Conservation (phyloP, 1,140 invertebrate genomes). For the Sipha flava region DNA sequence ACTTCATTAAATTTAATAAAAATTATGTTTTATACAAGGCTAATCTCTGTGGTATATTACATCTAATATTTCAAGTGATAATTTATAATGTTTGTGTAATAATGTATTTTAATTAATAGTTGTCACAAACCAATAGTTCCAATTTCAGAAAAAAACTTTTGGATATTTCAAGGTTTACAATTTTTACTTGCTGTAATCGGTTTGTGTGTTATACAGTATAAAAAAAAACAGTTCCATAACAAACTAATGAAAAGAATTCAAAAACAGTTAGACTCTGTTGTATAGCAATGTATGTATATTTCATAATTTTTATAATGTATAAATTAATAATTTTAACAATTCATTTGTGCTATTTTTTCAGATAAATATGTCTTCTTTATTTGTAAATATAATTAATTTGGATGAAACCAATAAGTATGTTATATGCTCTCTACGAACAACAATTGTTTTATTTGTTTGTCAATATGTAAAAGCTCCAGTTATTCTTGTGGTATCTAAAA, state of each 20-base stretch:
- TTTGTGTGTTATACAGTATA: conserved; percentile 48
- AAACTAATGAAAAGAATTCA: conserved; percentile 54
- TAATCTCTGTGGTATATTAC: too few relatives aligned
- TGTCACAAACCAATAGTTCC: conserved; percentile 57
- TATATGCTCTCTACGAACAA: conserved; percentile 9
- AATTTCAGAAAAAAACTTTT: conserved; percentile 68
- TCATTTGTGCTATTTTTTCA: background rate
- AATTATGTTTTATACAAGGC: too few relatives aligned
- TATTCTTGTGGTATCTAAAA: background rate
- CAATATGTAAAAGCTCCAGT: conserved; percentile 13
- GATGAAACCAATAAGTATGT: background rate
- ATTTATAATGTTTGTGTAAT: too few relatives aligned
- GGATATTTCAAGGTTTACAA: conserved; percentile 71
- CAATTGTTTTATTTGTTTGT: conserved; percentile 30
- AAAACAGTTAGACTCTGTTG: conserved; percentile 45
- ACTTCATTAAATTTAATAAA: too few relatives aligned
- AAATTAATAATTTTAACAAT: background rate
- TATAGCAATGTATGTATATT: conserved; percentile 32
- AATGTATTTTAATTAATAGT: conserved; percentile 35
- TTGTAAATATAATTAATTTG: conserved; percentile 14
- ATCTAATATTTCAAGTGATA: too few relatives aligned
- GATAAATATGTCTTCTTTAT: conserved; percentile 6
- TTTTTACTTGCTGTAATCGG: conserved; percentile 58
- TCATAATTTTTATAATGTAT: background rate
- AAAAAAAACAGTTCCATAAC: conserved; percentile 52